Evolutionary conservation across 1,140 invertebrate species (phyloP).

Genomic region (Drosophila orena): DNA sequence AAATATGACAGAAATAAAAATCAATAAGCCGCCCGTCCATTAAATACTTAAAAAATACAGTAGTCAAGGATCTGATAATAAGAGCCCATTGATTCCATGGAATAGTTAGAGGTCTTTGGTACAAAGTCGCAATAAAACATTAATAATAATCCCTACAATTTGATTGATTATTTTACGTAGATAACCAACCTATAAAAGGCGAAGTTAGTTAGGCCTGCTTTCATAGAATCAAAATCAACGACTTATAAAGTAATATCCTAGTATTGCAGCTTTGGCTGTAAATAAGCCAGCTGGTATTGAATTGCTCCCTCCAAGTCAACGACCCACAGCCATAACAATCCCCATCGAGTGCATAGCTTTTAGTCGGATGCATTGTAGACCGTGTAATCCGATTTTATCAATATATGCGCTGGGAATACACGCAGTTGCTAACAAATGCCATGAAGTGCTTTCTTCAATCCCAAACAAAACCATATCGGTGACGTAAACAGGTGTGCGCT

Average conservation of each 20-base stretch:
- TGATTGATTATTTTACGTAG: too few species aligned
- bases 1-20: conserved; percentile 44
- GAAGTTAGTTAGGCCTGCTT: not conserved
- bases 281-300: conserved; percentile 15
- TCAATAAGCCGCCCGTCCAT: conserved; percentile 26
- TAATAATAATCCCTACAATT: not conserved
- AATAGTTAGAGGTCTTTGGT: not conserved
- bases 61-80: not conserved
- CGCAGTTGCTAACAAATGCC: conserved; percentile 48
- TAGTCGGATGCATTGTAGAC: conserved; percentile 29
- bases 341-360: conserved; percentile 19
- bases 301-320: conserved; percentile 15
- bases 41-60: conserved; percentile 8
- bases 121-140: conserved; percentile 1
- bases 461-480: conserved; percentile 21
- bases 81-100: not conserved
- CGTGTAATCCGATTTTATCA: conserved; percentile 40
- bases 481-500: conserved; percentile 58
- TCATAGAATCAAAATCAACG: too few species aligned
- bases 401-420: conserved; percentile 33
- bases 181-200: not conserved
- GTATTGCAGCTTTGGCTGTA: not conserved
- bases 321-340: conserved; percentile 25
- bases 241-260: not conserved
- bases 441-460: conserved; percentile 1